Base-by-base conservation (phyloP, 2,888 invertebrate species). In the Hydropsyche betteni region DNA sequence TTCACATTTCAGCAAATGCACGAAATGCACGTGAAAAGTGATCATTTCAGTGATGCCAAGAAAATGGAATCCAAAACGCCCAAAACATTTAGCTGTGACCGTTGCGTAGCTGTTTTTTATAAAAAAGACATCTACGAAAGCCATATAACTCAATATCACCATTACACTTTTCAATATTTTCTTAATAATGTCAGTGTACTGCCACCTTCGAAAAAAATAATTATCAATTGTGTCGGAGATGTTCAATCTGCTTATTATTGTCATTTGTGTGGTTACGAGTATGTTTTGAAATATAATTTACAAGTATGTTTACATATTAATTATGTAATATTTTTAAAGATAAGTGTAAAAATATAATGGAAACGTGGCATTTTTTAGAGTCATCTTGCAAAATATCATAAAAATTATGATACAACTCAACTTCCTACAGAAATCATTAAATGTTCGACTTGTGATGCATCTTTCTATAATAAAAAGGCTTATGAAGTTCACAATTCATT, bases 261-360 rank as follows among this genome's bases (percentile, higher is more conserved):
- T 76, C 87, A 88, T 80, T 81, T 91, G 80, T 92, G 91, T 83
- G 91, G 91, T 14, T 89, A 89, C 75, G 91, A 91, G 81, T 91
- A 90, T 83, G 87, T 90, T 68, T 88, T 91, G 76, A 91, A 91
- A 83, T 89, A 90, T 74, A 91, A 91, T 83, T 83, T 91, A 80
- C 88, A 89, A 83, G 88, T 88, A 83, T 84, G 86, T 86, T 80
- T 70, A 14, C 24, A 58, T 8, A 53, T n/a, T n/a, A 53, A 53
- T 16, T 10, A 8, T 4, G 44, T 8, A 8, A 44, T 24, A 38
- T 55, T 16, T 52, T 70, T 12, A 24, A 24, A 24, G 24, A 24
- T 24, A 24, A 24, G 24, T 24, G 2, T 24, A 24, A 24, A 24
- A 24, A 24, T 24, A 24, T 24, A 24, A 24, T 24, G 1, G 24